phyloP scores from a whole-genome alignment of 2,113 vertebrate species.

The Trematomus loennbergii region DNA sequence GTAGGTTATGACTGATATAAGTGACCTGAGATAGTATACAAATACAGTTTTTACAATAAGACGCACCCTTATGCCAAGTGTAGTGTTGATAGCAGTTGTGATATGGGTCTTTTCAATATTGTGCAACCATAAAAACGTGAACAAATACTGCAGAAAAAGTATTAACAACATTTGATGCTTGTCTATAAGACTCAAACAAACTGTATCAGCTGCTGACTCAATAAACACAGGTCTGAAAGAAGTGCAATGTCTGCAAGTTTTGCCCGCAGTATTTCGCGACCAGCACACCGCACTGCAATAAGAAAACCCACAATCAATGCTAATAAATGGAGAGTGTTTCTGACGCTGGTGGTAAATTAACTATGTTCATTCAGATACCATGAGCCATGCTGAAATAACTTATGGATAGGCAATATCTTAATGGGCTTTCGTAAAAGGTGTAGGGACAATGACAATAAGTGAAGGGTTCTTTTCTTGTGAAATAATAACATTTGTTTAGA shows the following conservation, averaged over 20 bases:
- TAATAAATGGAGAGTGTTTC: not conserved
- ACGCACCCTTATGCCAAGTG: not conserved
- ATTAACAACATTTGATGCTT: conserved; percentile 14
- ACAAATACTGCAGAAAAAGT: not conserved
- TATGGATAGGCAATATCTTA: not conserved
- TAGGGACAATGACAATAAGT: not conserved
- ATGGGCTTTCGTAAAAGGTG: not conserved
- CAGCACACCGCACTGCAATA: not conserved
- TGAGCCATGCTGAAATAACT: not conserved
- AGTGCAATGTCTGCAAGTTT: conserved; percentile 28
- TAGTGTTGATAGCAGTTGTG: conserved; percentile 10
- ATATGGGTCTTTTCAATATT: conserved; percentile 8
- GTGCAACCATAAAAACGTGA: not conserved
- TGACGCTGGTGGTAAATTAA: not conserved
- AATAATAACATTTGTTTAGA: not conserved
- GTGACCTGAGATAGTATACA: conserved; percentile 59
- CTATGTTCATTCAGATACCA: not conserved
- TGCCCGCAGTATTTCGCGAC: conserved; percentile 15
- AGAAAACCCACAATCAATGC: conserved; percentile 5
- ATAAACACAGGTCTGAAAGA: conserved; percentile 23
- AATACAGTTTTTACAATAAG: conserved; percentile 14
- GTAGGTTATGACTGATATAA: conserved; percentile 25
- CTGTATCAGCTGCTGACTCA: conserved; percentile 19
- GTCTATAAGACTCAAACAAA: not conserved
- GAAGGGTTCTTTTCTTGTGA: not conserved